A percentile compares a stretch with the other conserved stretches of the same genome.
Conservation (phyloP, 2,113 vertebrate species). For the Podocnemis expansa region DNA sequence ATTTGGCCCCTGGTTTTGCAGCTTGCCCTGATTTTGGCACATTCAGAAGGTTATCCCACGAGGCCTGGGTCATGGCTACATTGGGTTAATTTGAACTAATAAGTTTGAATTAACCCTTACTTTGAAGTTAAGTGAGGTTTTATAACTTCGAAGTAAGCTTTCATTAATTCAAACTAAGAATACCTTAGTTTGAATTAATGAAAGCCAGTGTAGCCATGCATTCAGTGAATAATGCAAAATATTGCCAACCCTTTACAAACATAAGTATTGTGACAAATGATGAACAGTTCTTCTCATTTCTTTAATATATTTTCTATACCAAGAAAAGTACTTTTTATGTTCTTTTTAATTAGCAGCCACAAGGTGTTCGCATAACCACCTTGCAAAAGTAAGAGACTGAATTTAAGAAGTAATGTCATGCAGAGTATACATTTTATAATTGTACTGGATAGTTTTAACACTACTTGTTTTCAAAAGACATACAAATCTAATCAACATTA, state of each 20-base stretch:
- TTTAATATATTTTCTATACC: constrained; percentile 5
- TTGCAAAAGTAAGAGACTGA: constrained; percentile 57
- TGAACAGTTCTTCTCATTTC: not conserved
- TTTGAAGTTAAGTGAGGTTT: too few species aligned
- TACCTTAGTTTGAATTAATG: too few species aligned
- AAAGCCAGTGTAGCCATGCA: too few species aligned
- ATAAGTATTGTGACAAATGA: not conserved
- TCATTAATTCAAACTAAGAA: too few species aligned
- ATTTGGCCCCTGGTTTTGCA: too few species aligned
- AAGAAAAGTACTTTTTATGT: not conserved
- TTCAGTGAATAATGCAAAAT: not conserved
- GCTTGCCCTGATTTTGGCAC: too few species aligned
- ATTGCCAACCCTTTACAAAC: not conserved
- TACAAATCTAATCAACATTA: not conserved
- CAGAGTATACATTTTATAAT: constrained; percentile 13
- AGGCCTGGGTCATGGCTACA: too few species aligned
- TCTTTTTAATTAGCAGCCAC: not conserved
- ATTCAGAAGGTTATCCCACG: too few species aligned
- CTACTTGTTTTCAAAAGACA: constrained; percentile 6
- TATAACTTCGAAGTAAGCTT: too few species aligned
- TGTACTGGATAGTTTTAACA: constrained; percentile 40
- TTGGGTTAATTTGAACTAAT: too few species aligned
- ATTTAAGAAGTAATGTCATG: constrained; percentile 20
- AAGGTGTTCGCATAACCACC: constrained; percentile 12
- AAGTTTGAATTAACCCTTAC: too few species aligned